These are phyloP conservation scores for Hipposideros larvatus DNA, from an alignment of 2,797 vertebrate genomes.

Conservation along the genomic window DNA sequence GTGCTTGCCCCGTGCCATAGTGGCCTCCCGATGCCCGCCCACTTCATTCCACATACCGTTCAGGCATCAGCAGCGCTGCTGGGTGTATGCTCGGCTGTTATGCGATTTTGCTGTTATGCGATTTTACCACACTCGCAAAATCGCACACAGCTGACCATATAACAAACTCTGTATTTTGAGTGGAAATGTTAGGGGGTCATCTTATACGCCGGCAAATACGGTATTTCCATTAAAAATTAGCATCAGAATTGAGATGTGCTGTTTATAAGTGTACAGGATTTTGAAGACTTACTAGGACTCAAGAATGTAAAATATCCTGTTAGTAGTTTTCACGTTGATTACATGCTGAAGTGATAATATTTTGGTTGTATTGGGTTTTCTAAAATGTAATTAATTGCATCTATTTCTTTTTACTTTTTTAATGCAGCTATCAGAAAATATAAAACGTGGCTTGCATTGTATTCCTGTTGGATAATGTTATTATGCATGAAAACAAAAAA, in stretches of 20 bases:
- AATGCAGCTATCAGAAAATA: slow-evolving; percentile 9
- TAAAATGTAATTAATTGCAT: not conserved
- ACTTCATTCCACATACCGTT: no score
- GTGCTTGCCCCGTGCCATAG: no score
- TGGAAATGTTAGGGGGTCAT: no score
- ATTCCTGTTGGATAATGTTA: not conserved
- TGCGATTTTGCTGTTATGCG: no score
- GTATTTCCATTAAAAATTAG: not conserved
- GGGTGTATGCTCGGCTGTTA: no score
- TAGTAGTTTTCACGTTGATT: not conserved
- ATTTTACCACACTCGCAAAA: no score
- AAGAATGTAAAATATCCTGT: not conserved
- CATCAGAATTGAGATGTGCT: not conserved
- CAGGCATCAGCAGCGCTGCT: no score
- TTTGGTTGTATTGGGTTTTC: not conserved
- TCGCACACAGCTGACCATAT: no score
- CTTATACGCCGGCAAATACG: no score
- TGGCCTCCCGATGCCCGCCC: no score
- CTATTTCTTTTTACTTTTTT: not conserved
- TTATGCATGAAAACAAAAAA: not conserved
- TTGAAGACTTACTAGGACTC: not conserved
- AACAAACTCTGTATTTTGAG: no score
- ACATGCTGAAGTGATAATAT: not conserved
- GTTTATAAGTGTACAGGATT: not conserved
- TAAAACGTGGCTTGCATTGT: not conserved